A percentile compares a stretch with the other conserved stretches of the same genome.
Conservation (phyloP, 2,797 vertebrate species). For the Etheostoma nigrum region DNA sequence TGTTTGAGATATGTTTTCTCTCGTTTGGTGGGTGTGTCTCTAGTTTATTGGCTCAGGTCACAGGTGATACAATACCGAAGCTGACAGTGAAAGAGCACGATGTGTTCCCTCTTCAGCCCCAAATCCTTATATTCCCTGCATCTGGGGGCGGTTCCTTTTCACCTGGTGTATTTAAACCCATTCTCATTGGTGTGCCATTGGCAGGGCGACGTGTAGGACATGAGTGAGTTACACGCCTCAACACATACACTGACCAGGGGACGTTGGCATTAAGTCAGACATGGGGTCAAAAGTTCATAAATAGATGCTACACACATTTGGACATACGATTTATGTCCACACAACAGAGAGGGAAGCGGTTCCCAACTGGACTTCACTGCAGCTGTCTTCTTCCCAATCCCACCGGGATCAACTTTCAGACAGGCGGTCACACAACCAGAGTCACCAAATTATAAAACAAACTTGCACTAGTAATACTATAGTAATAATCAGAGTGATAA, state of each 20-base stretch:
- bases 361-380: constrained; percentile 48
- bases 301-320: constrained; percentile 60
- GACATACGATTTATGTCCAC: constrained; percentile 36
- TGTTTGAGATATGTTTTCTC: too few species aligned
- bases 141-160: too few species aligned
- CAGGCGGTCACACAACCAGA: constrained; percentile 28
- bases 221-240: constrained; percentile 27
- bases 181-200: too few species aligned
- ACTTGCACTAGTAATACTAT: background rate
- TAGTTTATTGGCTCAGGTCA: too few species aligned
- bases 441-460: constrained; percentile 14
- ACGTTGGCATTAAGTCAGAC: constrained; percentile 42
- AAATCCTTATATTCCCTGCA: too few species aligned
- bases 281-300: constrained; percentile 55
- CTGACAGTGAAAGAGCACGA: too few species aligned
- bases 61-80: too few species aligned
- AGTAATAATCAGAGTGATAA: background rate
- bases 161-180: too few species aligned
- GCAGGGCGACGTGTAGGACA: too few species aligned
- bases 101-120: too few species aligned
- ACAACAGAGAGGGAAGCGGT: background rate
- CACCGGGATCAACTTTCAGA: constrained; percentile 62
- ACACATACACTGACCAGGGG: constrained; percentile 25
- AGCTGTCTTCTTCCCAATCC: constrained; percentile 68
- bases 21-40: too few species aligned